These are phyloP conservation scores for Pithys albifrons DNA, from an alignment of 2,113 vertebrate genomes.

Conservation along the genomic window DNA sequence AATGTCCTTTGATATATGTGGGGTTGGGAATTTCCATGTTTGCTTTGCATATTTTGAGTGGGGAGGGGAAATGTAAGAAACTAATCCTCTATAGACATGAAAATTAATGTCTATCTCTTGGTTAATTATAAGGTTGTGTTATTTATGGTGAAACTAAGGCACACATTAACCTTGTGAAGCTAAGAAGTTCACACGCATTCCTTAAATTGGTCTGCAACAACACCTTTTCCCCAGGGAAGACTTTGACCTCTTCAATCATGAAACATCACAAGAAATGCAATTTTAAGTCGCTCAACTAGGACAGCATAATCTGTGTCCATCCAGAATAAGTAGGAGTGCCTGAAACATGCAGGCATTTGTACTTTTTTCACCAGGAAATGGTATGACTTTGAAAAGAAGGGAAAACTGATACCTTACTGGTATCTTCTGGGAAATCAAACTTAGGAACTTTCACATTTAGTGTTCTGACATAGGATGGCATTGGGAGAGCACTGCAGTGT, in stretches of 20 bases:
- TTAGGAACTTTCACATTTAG: neutral
- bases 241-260: neutral
- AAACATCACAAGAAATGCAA: neutral
- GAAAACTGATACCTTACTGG: neutral
- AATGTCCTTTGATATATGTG: conserved; percentile 14
- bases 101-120: neutral
- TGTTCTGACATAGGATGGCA: neutral
- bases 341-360: neutral
- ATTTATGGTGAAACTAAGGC: neutral
- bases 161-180: neutral
- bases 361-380: neutral
- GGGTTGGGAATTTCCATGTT: neutral
- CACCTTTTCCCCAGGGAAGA: neutral
- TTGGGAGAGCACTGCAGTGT: neutral
- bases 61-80: neutral
- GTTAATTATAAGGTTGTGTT: neutral
- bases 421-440: neutral
- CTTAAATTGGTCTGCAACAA: neutral
- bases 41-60: neutral
- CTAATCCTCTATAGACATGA: neutral
- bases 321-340: neutral
- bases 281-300: conserved; percentile 1
- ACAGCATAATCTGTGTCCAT: neutral
- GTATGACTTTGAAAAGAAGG: neutral
- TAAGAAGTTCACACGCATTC: neutral